Percentiles rank a stretch among this genome's conserved stretches.
Conservation (phyloP, 2,113 vertebrate species). For the Chiloscyllium plagiosum region DNA sequence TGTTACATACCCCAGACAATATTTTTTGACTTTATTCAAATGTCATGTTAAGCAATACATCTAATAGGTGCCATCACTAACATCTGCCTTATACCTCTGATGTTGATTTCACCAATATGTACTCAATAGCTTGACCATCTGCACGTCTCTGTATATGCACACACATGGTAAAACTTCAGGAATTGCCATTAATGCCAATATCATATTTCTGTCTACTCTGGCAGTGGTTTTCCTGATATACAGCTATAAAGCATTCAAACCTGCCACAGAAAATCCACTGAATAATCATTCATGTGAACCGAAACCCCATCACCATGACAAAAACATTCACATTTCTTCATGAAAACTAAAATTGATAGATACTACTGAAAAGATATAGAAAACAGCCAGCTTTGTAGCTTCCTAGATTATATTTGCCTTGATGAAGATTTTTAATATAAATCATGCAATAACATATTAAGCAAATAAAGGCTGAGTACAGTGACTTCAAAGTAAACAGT, state of each 20-base stretch:
- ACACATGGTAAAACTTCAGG: not conserved
- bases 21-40: not conserved
- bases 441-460: not conserved
- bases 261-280: not conserved
- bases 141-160: not conserved
- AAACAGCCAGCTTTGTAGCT: not conserved
- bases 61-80: not conserved
- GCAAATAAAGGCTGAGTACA: not conserved
- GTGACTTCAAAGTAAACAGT: not conserved
- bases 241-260: not conserved
- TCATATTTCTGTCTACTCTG: not conserved
- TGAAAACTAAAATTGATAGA: not conserved
- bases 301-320: not conserved
- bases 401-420: not conserved
- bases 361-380: not conserved
- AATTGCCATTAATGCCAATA: not conserved
- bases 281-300: not conserved
- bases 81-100: not conserved
- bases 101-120: not conserved
- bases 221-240: not conserved
- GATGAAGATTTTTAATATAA: not conserved
- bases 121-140: not conserved
- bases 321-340: not conserved
- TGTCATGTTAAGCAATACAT: not conserved
- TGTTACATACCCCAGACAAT: not conserved